These are phyloP conservation scores for Tauraco hartlaubi DNA, from an alignment of 2,797 vertebrate species.

Conservation along the genomic window DNA sequence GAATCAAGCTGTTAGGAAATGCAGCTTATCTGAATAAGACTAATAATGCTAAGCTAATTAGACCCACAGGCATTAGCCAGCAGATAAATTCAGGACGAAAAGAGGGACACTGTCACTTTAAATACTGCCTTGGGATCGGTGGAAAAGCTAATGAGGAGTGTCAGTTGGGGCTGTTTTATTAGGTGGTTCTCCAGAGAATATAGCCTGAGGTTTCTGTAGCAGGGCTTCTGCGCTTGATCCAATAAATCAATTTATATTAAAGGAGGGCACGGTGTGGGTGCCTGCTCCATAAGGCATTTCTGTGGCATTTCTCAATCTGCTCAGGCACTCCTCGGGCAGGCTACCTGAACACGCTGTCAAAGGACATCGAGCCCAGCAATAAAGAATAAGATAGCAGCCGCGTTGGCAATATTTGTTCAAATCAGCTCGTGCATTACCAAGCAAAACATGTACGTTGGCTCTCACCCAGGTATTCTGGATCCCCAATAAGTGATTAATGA, in stretches of 20 bases:
- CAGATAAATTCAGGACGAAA: slow-evolving; percentile 74
- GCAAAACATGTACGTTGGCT: slow-evolving; percentile 51
- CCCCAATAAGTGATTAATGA: slow-evolving; percentile 69
- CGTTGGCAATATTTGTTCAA: slow-evolving; percentile 41
- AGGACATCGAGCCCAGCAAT: slow-evolving; percentile 38
- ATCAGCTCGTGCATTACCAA: slow-evolving; percentile 51
- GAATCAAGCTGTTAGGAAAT: slow-evolving; percentile 77
- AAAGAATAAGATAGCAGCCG: neutral
- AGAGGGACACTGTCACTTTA: slow-evolving; percentile 81
- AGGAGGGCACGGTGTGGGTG: slow-evolving; percentile 17
- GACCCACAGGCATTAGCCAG: slow-evolving; percentile 65
- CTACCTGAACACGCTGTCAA: slow-evolving; percentile 42
- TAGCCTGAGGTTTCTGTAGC: slow-evolving; percentile 75
- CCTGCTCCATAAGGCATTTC: slow-evolving; percentile 65
- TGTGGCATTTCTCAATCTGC: slow-evolving; percentile 71
- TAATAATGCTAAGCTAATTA: slow-evolving; percentile 78
- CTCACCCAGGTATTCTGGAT: slow-evolving; percentile 26
- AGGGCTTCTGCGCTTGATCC: slow-evolving; percentile 75
- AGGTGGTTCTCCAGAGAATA: slow-evolving; percentile 73
- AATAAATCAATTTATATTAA: slow-evolving; percentile 83
- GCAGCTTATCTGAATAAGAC: slow-evolving; percentile 74
- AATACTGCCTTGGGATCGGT: slow-evolving; percentile 76
- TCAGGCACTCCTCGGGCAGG: slow-evolving; percentile 26
- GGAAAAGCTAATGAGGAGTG: slow-evolving; percentile 80
- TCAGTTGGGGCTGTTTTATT: slow-evolving; percentile 80